Evolutionary conservation across 2,888 invertebrate species (phyloP).

Genomic region (Sclerodermus sp.): DNA sequence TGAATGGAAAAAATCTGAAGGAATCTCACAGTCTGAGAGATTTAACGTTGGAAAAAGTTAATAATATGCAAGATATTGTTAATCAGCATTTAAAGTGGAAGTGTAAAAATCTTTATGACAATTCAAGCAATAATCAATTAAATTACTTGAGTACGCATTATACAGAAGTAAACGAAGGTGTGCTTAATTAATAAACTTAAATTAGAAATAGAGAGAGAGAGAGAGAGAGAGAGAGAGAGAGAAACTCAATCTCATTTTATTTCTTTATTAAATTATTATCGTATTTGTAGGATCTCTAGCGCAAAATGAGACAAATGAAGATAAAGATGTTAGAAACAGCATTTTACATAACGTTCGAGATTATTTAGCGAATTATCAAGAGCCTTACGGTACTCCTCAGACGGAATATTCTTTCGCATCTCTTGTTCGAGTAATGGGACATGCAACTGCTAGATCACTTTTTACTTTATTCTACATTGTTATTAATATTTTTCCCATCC

Average conservation of each 20-base stretch:
- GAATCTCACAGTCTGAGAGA: too few relatives aligned
- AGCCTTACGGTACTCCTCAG: constrained; percentile 37
- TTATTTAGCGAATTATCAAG: constrained; percentile 46
- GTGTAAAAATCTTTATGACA: constrained; percentile 36
- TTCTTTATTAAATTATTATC: too few relatives aligned
- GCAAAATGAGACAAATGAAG: too few relatives aligned
- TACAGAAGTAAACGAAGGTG: constrained; percentile 11
- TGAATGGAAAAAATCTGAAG: too few relatives aligned
- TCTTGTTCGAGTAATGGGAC: constrained; percentile 44
- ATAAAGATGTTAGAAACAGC: constrained; percentile 2
- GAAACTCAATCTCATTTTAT: too few relatives aligned
- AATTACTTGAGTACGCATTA: constrained; percentile 4
- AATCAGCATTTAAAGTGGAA: constrained; percentile 24
- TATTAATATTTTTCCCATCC: constrained; percentile 41
- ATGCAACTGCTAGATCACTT: constrained; percentile 42
- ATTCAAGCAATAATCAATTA: constrained; percentile 24
- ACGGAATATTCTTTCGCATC: constrained; percentile 44
- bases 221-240: neutral
- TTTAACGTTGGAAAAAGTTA: too few relatives aligned
- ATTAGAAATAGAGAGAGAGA: constrained; percentile 8
- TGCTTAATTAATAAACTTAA: too few relatives aligned
- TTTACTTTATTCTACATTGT: constrained; percentile 42
- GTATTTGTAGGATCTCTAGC: too few relatives aligned
- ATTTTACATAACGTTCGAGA: constrained; percentile 32
- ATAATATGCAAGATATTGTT: too few relatives aligned